Evolutionary conservation across 1,140 invertebrate genomes (phyloP).

Genomic region (Tetramorium parvispinum): DNA sequence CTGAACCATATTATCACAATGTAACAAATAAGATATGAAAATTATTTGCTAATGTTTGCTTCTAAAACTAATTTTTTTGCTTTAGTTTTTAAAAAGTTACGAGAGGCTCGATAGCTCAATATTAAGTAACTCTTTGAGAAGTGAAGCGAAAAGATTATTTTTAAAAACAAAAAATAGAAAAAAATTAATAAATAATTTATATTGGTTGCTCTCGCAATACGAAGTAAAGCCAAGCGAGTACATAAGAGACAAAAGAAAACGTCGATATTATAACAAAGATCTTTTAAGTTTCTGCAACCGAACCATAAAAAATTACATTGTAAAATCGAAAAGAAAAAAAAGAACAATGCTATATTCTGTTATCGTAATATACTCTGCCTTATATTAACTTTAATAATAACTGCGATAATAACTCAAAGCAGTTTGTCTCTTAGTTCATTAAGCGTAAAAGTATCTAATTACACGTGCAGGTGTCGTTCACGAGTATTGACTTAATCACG

Average conservation of each 20-base stretch:
- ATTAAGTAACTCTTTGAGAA: too few relatives aligned
- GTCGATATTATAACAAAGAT: not conserved
- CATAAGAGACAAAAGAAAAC: not conserved
- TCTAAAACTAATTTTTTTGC: too few relatives aligned
- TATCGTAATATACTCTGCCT: not conserved
- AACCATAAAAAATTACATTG: not conserved
- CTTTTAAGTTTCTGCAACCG: not conserved
- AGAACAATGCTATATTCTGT: not conserved
- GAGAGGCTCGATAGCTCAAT: too few relatives aligned
- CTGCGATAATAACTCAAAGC: slow-evolving; percentile 17
- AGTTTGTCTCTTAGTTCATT: slow-evolving; percentile 13
- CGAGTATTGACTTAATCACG: not conserved
- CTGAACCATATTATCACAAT: too few relatives aligned
- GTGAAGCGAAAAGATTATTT: too few relatives aligned
- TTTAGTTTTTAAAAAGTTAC: too few relatives aligned
- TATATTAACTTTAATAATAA: slow-evolving; percentile 1
- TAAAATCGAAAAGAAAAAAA: not conserved
- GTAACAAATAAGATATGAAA: too few relatives aligned
- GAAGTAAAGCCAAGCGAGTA: too few relatives aligned
- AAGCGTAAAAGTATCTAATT: not conserved
- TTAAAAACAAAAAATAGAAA: too few relatives aligned
- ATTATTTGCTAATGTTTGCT: too few relatives aligned
- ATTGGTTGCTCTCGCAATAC: too few relatives aligned
- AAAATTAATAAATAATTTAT: too few relatives aligned
- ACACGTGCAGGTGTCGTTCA: not conserved